Conservation (phyloP, 92 coral and sea anemone genomes). For the Zoanthus sansibaricus region DNA sequence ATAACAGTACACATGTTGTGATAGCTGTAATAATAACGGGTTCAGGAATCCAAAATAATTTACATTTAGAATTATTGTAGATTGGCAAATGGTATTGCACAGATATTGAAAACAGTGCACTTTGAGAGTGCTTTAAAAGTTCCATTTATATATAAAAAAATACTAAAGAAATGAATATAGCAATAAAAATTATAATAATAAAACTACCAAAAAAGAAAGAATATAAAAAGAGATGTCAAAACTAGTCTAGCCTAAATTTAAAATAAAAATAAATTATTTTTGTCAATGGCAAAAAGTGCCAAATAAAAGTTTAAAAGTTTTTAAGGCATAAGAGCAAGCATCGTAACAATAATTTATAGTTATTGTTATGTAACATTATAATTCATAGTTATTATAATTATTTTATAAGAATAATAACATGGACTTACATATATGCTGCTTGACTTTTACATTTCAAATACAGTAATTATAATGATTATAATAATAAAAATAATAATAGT, state of each 20-base stretch:
- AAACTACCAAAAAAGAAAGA: conserved; percentile 2
- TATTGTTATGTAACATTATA: conserved; percentile 1
- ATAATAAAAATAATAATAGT: too few relatives aligned
- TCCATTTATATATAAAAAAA: background rate
- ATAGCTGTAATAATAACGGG: conserved; percentile 4
- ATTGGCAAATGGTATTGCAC: conserved; percentile 8
- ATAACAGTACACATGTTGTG: conserved; percentile 4
- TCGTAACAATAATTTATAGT: conserved; percentile 1
- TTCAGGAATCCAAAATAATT: background rate
- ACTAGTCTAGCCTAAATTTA: conserved; percentile 4
- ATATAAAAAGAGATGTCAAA: conserved; percentile 1
- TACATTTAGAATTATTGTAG: background rate
- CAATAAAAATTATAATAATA: background rate
- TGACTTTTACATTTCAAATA: conserved; percentile 5
- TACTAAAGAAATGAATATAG: background rate
- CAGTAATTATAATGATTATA: background rate
- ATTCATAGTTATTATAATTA: background rate
- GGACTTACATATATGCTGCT: conserved; percentile 4
- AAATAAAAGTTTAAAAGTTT: conserved; percentile 3
- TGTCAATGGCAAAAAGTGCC: conserved; percentile 2
- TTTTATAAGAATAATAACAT: background rate
- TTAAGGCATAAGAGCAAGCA: conserved; percentile 8
- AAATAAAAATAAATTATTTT: conserved; percentile 1
- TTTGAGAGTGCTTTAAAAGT: background rate
- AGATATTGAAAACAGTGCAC: conserved; percentile 1